Evolutionary conservation across 2,797 vertebrate genomes (phyloP).

Genomic region (Micropoecilia bifurca): DNA sequence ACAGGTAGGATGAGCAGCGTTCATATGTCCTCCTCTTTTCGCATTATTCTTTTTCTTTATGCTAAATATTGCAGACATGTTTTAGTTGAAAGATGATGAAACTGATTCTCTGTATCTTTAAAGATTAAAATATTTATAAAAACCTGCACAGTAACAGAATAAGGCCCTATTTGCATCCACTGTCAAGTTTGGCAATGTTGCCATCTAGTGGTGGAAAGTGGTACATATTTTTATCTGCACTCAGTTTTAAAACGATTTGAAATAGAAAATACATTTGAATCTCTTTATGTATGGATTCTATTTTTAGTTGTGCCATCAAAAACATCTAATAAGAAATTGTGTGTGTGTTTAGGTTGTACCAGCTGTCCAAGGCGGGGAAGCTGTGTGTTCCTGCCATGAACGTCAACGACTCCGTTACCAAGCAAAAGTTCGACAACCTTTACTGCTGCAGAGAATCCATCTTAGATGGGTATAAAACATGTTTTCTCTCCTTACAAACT

Average conservation of each 20-base stretch:
- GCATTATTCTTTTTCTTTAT: not conserved
- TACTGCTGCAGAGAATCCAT: slow-evolving; percentile 98
- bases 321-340: not conserved
- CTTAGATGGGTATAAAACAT: slow-evolving; percentile 86
- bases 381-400: slow-evolving; percentile 97
- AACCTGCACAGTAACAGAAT: not conserved
- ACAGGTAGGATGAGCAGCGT: slow-evolving; percentile 82
- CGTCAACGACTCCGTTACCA: slow-evolving; percentile 96
- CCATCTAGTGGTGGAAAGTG: slow-evolving; percentile 76
- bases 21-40: rapidly evolving
- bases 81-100: not conserved
- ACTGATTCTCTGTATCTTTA: not conserved
- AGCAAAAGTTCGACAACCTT: slow-evolving; percentile 98
- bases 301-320: not conserved
- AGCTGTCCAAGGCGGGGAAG: slow-evolving; percentile 95
- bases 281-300: not conserved
- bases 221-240: not conserved
- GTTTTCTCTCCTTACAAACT: not conserved
- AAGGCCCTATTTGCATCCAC: not conserved
- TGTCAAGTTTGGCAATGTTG: slow-evolving; percentile 19
- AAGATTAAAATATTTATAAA: not conserved
- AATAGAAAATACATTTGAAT: not conserved
- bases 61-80: not conserved
- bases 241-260: not conserved
- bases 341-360: slow-evolving; percentile 86